These are phyloP conservation scores for Tapera naevia DNA, from an alignment of 2,797 vertebrate species.

Conservation along the genomic window DNA sequence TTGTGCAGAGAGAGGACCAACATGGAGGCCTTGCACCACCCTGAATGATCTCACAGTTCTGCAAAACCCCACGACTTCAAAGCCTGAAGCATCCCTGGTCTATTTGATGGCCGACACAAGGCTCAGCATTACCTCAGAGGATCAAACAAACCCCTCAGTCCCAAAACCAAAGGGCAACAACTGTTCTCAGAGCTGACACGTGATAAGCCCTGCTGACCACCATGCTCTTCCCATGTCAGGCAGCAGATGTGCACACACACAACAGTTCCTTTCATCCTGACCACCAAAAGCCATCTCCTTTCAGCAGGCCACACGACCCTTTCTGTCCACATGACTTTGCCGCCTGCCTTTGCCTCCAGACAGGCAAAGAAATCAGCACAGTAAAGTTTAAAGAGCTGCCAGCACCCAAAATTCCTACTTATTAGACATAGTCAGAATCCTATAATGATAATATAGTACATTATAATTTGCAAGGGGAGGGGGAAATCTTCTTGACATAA, in stretches of 20 bases:
- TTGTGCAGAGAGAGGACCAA: neutral
- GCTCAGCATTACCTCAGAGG: neutral
- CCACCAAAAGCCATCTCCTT: neutral
- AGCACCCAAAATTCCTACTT: constrained; percentile 2
- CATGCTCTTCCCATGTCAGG: neutral
- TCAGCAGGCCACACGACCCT: neutral
- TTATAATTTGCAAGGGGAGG: constrained; percentile 1
- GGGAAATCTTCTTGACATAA: neutral
- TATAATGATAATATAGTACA: neutral
- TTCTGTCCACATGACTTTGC: rapidly evolving
- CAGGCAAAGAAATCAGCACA: neutral
- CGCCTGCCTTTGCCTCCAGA: neutral
- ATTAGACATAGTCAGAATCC: constrained; percentile 7
- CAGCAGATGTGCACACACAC: neutral
- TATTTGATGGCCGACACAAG: neutral
- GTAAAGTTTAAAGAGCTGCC: neutral
- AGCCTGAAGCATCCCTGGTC: neutral
- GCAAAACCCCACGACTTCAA: neutral
- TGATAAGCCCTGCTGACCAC: neutral
- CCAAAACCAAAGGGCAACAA: neutral
- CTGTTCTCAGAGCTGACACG: neutral
- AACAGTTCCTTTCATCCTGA: neutral
- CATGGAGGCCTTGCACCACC: neutral
- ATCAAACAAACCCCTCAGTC: neutral
- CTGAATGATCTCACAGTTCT: neutral